Conservation (phyloP, 23 tunicate species). For the Trididemnum nubilum region DNA sequence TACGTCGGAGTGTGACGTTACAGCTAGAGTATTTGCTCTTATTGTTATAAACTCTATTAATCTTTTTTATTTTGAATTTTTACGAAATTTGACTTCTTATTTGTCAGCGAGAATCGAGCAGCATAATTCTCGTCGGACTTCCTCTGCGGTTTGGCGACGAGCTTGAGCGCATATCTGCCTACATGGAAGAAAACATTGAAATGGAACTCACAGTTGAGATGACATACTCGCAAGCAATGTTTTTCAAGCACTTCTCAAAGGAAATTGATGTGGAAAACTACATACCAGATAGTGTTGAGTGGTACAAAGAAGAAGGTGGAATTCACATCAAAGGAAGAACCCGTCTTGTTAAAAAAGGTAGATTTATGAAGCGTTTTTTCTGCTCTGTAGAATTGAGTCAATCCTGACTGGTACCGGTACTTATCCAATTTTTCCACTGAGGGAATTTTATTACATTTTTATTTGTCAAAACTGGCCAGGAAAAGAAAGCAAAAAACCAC, state of each 20-base stretch:
- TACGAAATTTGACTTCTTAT: not conserved
- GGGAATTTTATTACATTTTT: too few species aligned
- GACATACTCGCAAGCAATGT: not conserved
- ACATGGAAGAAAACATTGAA: not conserved
- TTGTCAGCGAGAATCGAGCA: not conserved
- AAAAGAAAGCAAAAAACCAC: too few species aligned
- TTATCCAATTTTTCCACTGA: too few species aligned
- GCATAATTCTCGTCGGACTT: slow-evolving; percentile 4
- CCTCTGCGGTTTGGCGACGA: not conserved
- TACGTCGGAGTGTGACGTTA: not conserved
- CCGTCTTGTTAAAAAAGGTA: slow-evolving; percentile 8
- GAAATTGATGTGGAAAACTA: not conserved
- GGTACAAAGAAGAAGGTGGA: slow-evolving; percentile 4
- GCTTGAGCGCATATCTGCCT: not conserved
- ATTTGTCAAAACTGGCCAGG: too few species aligned
- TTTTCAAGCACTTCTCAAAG: not conserved
- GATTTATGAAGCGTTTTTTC: not conserved
- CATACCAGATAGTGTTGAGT: not conserved
- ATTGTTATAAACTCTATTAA: not conserved
- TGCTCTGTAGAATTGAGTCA: too few species aligned
- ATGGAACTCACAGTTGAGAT: not conserved
- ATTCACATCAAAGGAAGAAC: too few species aligned
- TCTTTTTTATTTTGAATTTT: not conserved
- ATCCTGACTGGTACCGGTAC: too few species aligned
- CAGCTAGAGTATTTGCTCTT: not conserved